A percentile compares a stretch with the other conserved stretches of the same genome.
Evolutionary conservation across 2,797 vertebrate genomes (phyloP).

Genomic region (Syncerus caffer): DNA sequence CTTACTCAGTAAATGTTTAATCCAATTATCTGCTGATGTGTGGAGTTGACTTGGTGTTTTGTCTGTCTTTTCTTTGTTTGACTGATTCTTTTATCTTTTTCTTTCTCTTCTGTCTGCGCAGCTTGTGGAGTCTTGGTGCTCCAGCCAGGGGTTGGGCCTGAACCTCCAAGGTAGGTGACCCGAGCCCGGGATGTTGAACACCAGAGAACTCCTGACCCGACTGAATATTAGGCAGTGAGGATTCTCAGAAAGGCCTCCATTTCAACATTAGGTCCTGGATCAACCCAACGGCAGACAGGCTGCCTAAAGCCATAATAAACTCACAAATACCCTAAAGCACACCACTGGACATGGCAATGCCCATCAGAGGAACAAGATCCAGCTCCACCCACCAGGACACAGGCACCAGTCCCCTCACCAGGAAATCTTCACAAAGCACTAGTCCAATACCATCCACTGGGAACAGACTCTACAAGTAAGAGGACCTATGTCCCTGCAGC

Average conservation of each 20-base stretch:
- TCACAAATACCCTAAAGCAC: neutral
- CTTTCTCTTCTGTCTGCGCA: neutral
- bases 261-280: neutral
- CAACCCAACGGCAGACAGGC: neutral
- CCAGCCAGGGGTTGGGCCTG: neutral
- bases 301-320: neutral
- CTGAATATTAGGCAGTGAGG: neutral
- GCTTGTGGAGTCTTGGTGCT: neutral
- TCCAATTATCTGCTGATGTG: neutral
- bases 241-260: neutral
- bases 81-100: neutral
- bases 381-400: neutral
- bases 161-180: neutral
- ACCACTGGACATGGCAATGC: neutral
- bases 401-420: neutral
- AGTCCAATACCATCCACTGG: neutral
- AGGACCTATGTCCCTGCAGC: neutral
- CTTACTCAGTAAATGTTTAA: neutral
- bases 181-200: neutral
- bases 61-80: neutral
- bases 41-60: neutral
- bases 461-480: neutral
- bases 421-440: neutral
- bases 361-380: neutral
- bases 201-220: rapidly evolving